Conservation (phyloP, 2,113 vertebrate species). For the Tringa solitaria region DNA sequence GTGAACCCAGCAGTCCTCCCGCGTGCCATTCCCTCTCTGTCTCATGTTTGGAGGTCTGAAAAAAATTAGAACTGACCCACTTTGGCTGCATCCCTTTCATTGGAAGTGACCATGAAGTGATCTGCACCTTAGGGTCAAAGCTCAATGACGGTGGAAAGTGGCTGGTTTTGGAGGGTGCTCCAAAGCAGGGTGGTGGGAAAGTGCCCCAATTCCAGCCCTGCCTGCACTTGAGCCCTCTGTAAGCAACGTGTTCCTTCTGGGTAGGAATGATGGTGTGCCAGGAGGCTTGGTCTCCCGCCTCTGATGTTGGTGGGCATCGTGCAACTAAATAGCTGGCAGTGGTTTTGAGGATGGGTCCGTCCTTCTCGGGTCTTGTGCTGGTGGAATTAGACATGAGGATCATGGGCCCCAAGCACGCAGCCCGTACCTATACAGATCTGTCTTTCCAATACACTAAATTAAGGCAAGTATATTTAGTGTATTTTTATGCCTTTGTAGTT, state of each 20-base stretch:
- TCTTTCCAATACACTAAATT: not conserved
- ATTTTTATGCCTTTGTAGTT: not conserved
- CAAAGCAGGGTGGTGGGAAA: not conserved
- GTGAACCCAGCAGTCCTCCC: not conserved
- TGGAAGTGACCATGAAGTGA: not conserved
- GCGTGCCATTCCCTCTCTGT: rapidly evolving
- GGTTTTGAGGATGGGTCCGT: not conserved
- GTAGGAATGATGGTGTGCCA: not conserved
- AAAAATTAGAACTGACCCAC: too few relatives aligned
- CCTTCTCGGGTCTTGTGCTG: not conserved
- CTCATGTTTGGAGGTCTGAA: not conserved
- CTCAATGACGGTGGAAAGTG: not conserved
- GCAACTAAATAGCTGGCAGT: not conserved
- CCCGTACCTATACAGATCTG: not conserved
- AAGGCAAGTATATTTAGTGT: not conserved
- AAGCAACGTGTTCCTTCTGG: not conserved
- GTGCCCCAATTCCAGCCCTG: not conserved
- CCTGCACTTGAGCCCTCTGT: rapidly evolving
- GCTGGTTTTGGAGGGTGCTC: not conserved
- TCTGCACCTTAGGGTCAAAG: not conserved
- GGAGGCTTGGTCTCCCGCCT: not conserved
- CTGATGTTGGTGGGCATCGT: not conserved
- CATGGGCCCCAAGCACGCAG: not conserved
- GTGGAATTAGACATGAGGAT: not conserved
- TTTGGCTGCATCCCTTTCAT: not conserved